These are phyloP conservation scores for Alviniconcha strummeri DNA, from an alignment of 2,888 invertebrate genomes.

Conservation along the genomic window DNA sequence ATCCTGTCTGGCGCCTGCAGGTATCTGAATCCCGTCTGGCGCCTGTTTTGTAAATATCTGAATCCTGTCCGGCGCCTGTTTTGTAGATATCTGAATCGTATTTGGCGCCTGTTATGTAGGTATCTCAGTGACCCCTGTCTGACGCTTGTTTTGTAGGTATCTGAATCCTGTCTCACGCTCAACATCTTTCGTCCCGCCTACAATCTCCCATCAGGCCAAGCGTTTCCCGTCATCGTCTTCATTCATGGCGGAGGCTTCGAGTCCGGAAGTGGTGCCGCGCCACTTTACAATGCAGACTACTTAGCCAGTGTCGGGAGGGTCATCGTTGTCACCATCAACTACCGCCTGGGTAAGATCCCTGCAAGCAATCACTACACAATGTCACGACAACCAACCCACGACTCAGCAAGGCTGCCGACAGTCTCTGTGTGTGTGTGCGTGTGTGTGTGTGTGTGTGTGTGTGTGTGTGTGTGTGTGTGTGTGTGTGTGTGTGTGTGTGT, in stretches of 20 bases:
- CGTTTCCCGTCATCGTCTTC: conserved; percentile 71
- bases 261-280: conserved; percentile 47
- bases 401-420: no score
- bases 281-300: conserved; percentile 45
- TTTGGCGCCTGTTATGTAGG: conserved; percentile 28
- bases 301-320: conserved; percentile 49
- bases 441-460: no score
- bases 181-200: conserved; percentile 80
- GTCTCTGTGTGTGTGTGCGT: no score
- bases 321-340: conserved; percentile 49
- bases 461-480: no score
- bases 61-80: no score
- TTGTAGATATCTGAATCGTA: no score
- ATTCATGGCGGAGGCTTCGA: conserved; percentile 75
- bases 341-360: conserved; percentile 44
- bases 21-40: no score
- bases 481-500: no score
- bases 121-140: conserved; percentile 35
- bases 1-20: no score
- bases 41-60: no score
- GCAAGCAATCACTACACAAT: no score
- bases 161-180: conserved; percentile 86
- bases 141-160: conserved; percentile 39
- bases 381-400: no score
- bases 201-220: conserved; percentile 32